Percentiles rank a stretch among this genome's conserved stretches.
phyloP scores from a whole-genome alignment of 2,888 invertebrate genomes.

The Hirtodrosophila confusa region DNA sequence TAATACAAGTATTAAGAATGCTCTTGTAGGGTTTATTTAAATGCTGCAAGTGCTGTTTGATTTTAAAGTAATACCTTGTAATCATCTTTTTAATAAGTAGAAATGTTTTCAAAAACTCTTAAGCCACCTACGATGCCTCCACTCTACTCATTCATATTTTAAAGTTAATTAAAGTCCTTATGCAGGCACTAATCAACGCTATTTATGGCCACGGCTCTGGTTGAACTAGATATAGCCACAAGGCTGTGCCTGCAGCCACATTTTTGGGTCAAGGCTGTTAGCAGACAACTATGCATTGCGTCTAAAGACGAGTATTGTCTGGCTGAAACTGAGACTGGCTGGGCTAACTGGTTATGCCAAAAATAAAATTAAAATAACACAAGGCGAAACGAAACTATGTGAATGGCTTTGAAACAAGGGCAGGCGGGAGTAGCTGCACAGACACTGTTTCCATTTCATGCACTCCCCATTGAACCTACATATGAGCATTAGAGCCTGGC shows the following conservation, averaged over 20 bases:
- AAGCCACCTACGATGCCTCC: slow-evolving; percentile 1
- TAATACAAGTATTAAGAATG: background rate
- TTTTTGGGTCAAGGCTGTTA: slow-evolving; percentile 59
- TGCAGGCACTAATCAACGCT: slow-evolving; percentile 59
- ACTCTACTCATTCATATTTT: slow-evolving; percentile 26
- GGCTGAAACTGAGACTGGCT: slow-evolving; percentile 11
- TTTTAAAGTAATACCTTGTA: no score
- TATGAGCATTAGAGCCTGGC: slow-evolving; percentile 38
- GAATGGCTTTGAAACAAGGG: slow-evolving; percentile 36
- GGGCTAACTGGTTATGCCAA: slow-evolving; percentile 37
- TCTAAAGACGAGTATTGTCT: slow-evolving; percentile 32
- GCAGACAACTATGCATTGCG: slow-evolving; percentile 8
- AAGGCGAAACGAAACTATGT: slow-evolving; percentile 52
- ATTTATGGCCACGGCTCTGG: slow-evolving; percentile 44
- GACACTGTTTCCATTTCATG: background rate
- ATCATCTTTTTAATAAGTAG: no score
- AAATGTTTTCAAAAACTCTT: no score
- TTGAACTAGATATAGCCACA: slow-evolving; percentile 14
- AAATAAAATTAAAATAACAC: slow-evolving; percentile 13
- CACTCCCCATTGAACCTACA: slow-evolving; percentile 2
- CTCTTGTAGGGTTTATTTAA: background rate
- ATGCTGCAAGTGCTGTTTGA: no score
- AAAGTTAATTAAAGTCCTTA: slow-evolving; percentile 52
- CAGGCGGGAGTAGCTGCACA: background rate
- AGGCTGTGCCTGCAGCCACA: slow-evolving; percentile 23